Evolutionary conservation across 1,140 invertebrate species (phyloP), one percentile per base, ranked within the genome.

Genomic region (Micrasema longulum): DNA sequence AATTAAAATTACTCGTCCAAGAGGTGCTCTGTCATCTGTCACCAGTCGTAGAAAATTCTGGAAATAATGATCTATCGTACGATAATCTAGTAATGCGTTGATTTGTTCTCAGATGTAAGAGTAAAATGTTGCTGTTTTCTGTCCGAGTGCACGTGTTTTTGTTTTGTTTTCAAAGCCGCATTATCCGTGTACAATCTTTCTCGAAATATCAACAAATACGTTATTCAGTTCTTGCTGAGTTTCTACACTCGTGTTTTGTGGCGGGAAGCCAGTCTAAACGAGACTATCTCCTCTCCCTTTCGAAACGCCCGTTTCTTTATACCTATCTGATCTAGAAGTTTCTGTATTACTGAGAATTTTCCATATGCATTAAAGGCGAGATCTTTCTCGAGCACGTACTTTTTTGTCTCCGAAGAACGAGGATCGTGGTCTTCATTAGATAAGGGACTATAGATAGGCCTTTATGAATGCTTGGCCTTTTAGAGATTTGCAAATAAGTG

Each of bases 281-380:
- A 47, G 60, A 41, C 60, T 64, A 64, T 64, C 60, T 64, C n/a
- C 22, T 62, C 43, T 11, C 43, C 41, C 45, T 64, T 64, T 38
- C 4, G 22, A 45, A 31, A 47, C 22, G 43, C 60, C 45, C 23
- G 43, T 47, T 64, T 47, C 43, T 47, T 26, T 16, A 26, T 64
- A 60, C 36, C 16, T 36, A 64, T 64, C 60, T 45, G 60, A 64
- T 64, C 16, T n/a, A 35, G 18, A 20, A 20, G 14, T 22, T 22
- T 60, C 55, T 43, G 55, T 16, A 41, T 53, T 53, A 53, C 50
- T 14, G 26, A 26, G 50, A 53, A 53, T 53, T 31, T 31, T 35
- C 50, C 50, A 41, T n/a, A 60, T 60, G 36, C 52, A 55, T 55
- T 55, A 23, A 7, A 55, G 26, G 52, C 26, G 52, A 55, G 52